phyloP scores from a whole-genome alignment of 1,140 invertebrate genomes.

The Zaprionus tsacasi region DNA sequence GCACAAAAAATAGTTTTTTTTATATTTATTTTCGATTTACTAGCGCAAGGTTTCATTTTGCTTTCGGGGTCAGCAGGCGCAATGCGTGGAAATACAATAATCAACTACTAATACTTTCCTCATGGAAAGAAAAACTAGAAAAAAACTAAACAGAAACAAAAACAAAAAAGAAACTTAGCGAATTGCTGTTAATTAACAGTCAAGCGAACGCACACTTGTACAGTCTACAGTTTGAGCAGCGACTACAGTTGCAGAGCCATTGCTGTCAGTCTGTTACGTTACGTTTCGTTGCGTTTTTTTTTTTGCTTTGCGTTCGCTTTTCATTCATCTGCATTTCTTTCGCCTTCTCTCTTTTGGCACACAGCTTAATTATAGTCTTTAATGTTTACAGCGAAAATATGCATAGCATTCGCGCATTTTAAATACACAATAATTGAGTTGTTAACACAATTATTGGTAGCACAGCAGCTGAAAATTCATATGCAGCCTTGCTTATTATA shows the following conservation, averaged over 20 bases:
- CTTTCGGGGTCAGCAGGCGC: slow-evolving; percentile 15
- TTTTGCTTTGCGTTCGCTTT: background rate
- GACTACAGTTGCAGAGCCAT: background rate
- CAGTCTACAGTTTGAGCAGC: slow-evolving; percentile 11
- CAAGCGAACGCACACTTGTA: slow-evolving; percentile 5
- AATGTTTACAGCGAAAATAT: slow-evolving; percentile 6
- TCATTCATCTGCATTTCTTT: slow-evolving; percentile 6
- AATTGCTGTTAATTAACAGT: slow-evolving; percentile 7
- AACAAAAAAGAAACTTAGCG: slow-evolving; percentile 3
- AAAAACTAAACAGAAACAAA: background rate
- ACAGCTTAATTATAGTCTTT: slow-evolving; percentile 9
- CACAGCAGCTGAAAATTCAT: slow-evolving; percentile 19
- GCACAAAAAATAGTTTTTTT: slow-evolving; percentile 3
- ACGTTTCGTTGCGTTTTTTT: background rate
- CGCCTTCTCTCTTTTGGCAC: background rate
- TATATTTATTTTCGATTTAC: slow-evolving; percentile 10
- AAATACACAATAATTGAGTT: slow-evolving; percentile 28
- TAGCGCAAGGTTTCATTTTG: slow-evolving; percentile 16
- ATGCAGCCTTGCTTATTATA: slow-evolving; percentile 1
- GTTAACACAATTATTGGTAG: slow-evolving; percentile 23
- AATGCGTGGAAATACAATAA: too few species aligned
- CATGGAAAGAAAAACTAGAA: background rate
- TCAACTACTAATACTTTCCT: slow-evolving; percentile 12
- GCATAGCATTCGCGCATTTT: background rate
- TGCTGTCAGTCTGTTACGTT: slow-evolving; percentile 5